Base-by-base conservation (phyloP, 2,888 invertebrate species). In the Aquatica leii region DNA sequence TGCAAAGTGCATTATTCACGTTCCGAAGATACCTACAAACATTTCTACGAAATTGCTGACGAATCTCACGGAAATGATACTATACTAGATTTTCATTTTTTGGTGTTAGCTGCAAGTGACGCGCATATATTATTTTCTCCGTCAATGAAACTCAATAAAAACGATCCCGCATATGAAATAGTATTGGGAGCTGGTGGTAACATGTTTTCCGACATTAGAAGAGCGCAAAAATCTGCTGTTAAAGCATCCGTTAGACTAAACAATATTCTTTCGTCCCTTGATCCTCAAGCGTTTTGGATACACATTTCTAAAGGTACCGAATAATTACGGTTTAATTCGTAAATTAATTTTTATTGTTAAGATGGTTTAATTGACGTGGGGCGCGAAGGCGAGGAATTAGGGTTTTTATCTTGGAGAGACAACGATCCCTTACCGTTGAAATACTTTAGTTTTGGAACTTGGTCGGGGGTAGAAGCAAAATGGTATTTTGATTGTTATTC, bases 151-250 rank as follows among this genome's bases (percentile, higher is more conserved):
- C 85, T 88, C 0, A 74, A 79, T 0, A 65, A 74, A 1, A 71
- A 62, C 0, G 88, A 87, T 72, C 83, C 86, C 0, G 89, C 89
- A 0, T 91, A 91, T 78, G 90, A 91, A 81, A 87, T 91, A 48
- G 90, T 90, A 55, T 84, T 91, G 18, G 91, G 91, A 8, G 91
- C 90, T 6, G 91, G 90, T 2, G 84, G 82, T n/a, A 91, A 91
- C 77, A 85, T 85, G 54, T 91, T 90, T 73, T 87, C 88, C 1
- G 87, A 90, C 71, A 85, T 91, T 24, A 83, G 91, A 8, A 82
- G 87, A 21, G 84, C 82, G 72, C 84, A 87, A 73, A 86, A 86
- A 71, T 79, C 83, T 40, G 83, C 84, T 20, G 87, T 89, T 0
- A 85, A 85, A 59, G 82, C 84, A 11, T 87, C 88, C 0, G 82